Evolutionary conservation across 2,888 invertebrate genomes (phyloP), one percentile per base, ranked within the genome.

Genomic region (Cephus sareptanus): DNA sequence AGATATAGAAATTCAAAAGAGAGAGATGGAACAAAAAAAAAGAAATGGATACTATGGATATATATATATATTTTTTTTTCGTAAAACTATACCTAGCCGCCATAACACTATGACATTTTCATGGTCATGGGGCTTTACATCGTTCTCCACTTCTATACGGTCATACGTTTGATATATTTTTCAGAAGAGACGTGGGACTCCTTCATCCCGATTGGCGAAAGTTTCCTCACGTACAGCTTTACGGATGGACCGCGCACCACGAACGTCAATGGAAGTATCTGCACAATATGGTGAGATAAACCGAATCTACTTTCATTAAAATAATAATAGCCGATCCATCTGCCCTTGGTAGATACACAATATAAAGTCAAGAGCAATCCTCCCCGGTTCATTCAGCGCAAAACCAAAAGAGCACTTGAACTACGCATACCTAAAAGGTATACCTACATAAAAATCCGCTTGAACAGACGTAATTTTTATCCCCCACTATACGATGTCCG

Each of bases 161-260:
- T 56, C 23, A 56, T 56, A 23, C 23, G 23, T 56, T 56, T 56
- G 56, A 56, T 56, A 40, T 40, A 56, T 74, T 11, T 34, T 37
- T 31, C 74, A 77, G 77, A 34, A 35, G 74, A 69, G 30, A 31
- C 37, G 69, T 74, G 15, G 69, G 33, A 9, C 74, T 79, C 3
- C 74, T 79, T 34, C 79, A 79, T 68, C 76, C 78, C 40, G 37
- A 68, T 6, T 79, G 79, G 78, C 73, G 78, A 15, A 79, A 34
- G 70, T 77, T 79, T 74, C 78, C 79, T 15, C 79, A 79, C 70
- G 75, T 34, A 30, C 77, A 73, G 30, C 71, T 69, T 31, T 79
- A 77, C 77, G 79, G 78, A 34, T 78, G 78, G 79, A 79, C 78
- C 12, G 77, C 77, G 73, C 40, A 76, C 31, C 79, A 79, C 76